Conservation (phyloP, 2,797 vertebrate species). For the Apogon hyalosoma region DNA sequence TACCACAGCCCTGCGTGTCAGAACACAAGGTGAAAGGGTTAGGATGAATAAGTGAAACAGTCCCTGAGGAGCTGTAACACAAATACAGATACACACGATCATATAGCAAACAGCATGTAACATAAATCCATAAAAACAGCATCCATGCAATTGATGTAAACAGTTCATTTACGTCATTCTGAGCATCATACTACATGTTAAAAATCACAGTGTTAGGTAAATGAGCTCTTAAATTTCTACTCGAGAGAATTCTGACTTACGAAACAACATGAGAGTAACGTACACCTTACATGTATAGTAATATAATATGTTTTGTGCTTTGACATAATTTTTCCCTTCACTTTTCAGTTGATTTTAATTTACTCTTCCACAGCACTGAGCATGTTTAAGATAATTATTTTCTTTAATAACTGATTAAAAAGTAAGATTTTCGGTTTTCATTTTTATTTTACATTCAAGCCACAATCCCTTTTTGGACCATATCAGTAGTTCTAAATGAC, state of each 20-base stretch:
- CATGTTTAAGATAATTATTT: too few relatives aligned
- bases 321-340: too few relatives aligned
- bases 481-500: too few relatives aligned
- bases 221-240: neutral
- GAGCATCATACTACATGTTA: neutral
- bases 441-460: too few relatives aligned
- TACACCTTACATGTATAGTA: too few relatives aligned
- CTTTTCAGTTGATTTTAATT: too few relatives aligned
- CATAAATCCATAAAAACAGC: neutral
- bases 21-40: constrained; percentile 51
- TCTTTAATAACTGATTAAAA: too few relatives aligned
- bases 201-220: neutral
- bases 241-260: neutral
- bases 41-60: constrained; percentile 50
- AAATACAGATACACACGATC: constrained; percentile 27
- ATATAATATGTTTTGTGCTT: too few relatives aligned
- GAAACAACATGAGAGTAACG: too few relatives aligned
- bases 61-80: constrained; percentile 16
- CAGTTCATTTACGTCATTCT: neutral
- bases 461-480: too few relatives aligned
- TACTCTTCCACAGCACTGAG: too few relatives aligned
- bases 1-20: constrained; percentile 28
- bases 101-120: constrained; percentile 32
- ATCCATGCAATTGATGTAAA: constrained; percentile 10
- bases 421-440: too few relatives aligned